phyloP scores from a whole-genome alignment of 2,797 vertebrate genomes.

The Liparis tanakae region DNA sequence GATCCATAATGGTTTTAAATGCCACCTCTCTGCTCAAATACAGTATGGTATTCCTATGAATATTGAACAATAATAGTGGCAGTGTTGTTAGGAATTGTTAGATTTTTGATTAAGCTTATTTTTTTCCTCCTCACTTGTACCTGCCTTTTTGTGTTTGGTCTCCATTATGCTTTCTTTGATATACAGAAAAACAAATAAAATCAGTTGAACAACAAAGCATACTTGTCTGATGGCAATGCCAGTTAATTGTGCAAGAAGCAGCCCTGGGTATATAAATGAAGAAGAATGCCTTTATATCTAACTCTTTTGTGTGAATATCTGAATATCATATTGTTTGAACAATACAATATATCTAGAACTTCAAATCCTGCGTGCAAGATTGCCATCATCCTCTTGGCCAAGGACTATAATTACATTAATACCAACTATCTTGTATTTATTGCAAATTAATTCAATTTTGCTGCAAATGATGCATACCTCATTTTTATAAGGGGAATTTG shows the following conservation, averaged over 20 bases:
- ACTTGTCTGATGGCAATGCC: slow-evolving; percentile 22
- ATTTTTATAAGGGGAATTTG: slow-evolving; percentile 11
- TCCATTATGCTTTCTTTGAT: slow-evolving; percentile 87
- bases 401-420: slow-evolving; percentile 48
- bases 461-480: slow-evolving; percentile 22
- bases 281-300: slow-evolving; percentile 63
- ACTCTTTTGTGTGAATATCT: slow-evolving; percentile 23
- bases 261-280: slow-evolving; percentile 43
- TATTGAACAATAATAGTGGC: slow-evolving; percentile 86
- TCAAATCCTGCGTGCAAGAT: slow-evolving; percentile 48
- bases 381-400: slow-evolving; percentile 54
- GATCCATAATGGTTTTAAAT: slow-evolving; percentile 84
- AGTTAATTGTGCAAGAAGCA: slow-evolving; percentile 59
- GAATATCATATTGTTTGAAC: slow-evolving; percentile 37
- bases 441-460: slow-evolving; percentile 37
- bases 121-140: slow-evolving; percentile 83
- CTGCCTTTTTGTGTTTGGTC: slow-evolving; percentile 87
- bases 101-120: slow-evolving; percentile 86
- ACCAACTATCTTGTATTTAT: slow-evolving; percentile 30
- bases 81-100: slow-evolving; percentile 86
- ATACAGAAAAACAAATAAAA: slow-evolving; percentile 88
- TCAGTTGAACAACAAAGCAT: slow-evolving; percentile 78
- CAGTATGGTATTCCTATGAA: slow-evolving; percentile 84
- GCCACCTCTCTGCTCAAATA: slow-evolving; percentile 78
- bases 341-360: slow-evolving; percentile 9